Base-by-base conservation (phyloP, 2,113 vertebrate species). In the Paracanthobrama guichenoti region DNA sequence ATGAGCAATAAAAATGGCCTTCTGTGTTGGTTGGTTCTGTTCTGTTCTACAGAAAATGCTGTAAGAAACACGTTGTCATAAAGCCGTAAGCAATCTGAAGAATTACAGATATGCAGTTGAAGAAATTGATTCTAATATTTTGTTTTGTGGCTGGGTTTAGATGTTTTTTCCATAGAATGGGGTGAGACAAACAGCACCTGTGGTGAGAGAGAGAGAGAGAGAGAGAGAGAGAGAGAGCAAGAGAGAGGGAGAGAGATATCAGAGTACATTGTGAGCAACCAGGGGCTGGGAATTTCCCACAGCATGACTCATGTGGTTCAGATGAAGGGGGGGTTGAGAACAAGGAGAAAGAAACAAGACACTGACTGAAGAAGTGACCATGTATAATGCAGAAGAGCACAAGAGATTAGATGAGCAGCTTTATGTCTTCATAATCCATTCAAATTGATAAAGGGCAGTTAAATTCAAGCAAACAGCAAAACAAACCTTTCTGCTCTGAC, bases 251-350 rank as follows among this genome's bases (percentile, higher is more conserved):
- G 20, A 57, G 35, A 84, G 85, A 73, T 5, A 60, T 64, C 79
- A 67, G 75, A 78, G 75, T 31, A 72, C 42, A 28, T 44, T 57
- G 72, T 62, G 39, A 28, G 55, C 42, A 48, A 77, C 81, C 26
- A 0, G 0, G 46, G 77, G 88, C 62, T 80, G 88, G 88, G 88
- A 89, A 89, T 85, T 89, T 89, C 88, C 88, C 88, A 85, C 75
- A 81, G 83, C 46, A 62, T 89, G 88, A 89, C 81, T 88, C 88
- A 88, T 84, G 71, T 77, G 80, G 16, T 55, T 84, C 42, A 72
- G 44, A 71, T 50, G 66, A 75, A 28, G 50, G 12, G 73, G 62
- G 82, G 24, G 39, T 55, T 39, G 24, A 79, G 57, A 66, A n/a
- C 16, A 39, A 84, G 64, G 3, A 69, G 24, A 85, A 50, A 48